Base-by-base conservation (phyloP, 1,140 invertebrate genomes). In the Drosophila melanica region DNA sequence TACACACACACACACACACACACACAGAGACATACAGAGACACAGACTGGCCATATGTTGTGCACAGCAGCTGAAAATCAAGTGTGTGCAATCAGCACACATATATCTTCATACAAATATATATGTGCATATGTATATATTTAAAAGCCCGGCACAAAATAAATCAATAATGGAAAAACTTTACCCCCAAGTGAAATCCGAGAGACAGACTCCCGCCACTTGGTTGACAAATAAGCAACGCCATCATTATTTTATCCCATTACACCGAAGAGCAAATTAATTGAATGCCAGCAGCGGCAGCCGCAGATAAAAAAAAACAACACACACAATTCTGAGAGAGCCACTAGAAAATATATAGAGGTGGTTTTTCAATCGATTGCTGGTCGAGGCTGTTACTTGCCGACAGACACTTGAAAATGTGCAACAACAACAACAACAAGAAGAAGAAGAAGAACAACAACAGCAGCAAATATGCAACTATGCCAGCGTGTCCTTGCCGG, bases 161-260 rank as follows among this genome's bases (percentile, higher is more conserved):
- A 70, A 68, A 87, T 87, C 82, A 89, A 87, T 87, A 87, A 77
- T 81, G 75, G n/a, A 57, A 79, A 74, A 60, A 47, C 67, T 68
- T 71, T 67, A 47, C 45, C 51, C 55, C 51, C 45, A 37, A 51
- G 39, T 27, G 44, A 60, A 27, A 27, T 27, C 5, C 3, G 23
- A 14, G 11, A 18, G 23, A 23, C 12, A 55, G 27, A 30, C 23
- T 33, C 48, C 48, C n/a, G 23, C 39, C 39, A 53, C 39, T 68
- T 62, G 47, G 27, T 53, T 62, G 66, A 64, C 67, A 64, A 63
- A 53, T 51, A 48, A 30, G 27, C 50, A 48, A 14, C 42, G 66
- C 27, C 62, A 78, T 67, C 53, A 80, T 69, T 75, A 72, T 50
- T 27, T 63, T 65, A 77, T 84, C 51, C 68, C 66, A 75, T 79